Base-by-base conservation (phyloP, 2,797 vertebrate genomes). In the Clamator glandarius region DNA sequence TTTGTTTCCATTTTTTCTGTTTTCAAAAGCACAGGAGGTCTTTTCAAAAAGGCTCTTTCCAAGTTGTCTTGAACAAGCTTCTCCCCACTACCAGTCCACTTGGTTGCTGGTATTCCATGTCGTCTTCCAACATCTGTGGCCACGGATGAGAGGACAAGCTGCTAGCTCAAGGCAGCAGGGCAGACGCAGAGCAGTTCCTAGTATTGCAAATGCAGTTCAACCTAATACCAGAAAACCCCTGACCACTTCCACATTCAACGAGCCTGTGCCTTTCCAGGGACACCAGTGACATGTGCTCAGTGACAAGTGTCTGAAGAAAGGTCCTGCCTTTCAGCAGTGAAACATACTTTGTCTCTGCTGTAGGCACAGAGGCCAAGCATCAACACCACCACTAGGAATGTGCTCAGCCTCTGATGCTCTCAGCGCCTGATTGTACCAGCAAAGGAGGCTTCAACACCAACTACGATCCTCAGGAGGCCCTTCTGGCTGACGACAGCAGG, bases 371-470 rank as follows among this genome's bases (percentile, higher is more conserved):
- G 14, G 36, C 31, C 31, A 82, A 75, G 26, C 50, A 76, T 51
- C 64, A 64, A 15, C 11, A 28, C 12, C 35, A 26, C 28, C 39
- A 20, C 16, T 16, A 15, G 29, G 23, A 54, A 59, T 2, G 1
- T 7, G 12, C 24, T 61, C 44, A 68, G 63, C 44, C 42, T 73
- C 42, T 48, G 36, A 54, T 74, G 48, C 15, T 81, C 50, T 31
- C 42, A 39, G 19, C 1, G 1, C 41, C 41, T 28, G 18, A 19
- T 0, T 83, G 25, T 7, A 39, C 39, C 29, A 67, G 31, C 8
- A 8, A 36, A 67, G 18, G 39, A 88, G 46, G 15, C 10, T 69
- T 57, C 36, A 82, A 63, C 33, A 20, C 15, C 25, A 61, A 33
- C 52, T 19, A 19, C 1, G 6, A n/a, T 36, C 35, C 36, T 26